Percentiles rank a stretch among this genome's conserved stretches.
Conservation (phyloP, 2,888 invertebrate genomes). For the Morinoia aosen region DNA sequence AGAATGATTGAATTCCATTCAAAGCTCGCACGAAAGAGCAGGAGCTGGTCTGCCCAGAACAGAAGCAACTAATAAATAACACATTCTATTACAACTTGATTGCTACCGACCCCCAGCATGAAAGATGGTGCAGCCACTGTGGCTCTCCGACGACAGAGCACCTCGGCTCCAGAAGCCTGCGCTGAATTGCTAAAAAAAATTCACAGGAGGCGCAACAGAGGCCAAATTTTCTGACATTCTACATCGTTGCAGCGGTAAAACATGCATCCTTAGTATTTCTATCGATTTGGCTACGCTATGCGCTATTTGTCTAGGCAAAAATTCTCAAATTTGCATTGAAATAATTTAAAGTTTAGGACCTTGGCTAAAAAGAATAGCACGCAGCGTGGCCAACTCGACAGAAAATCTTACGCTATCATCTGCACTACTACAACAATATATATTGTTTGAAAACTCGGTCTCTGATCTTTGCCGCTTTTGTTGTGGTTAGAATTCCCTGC, state of each 20-base stretch:
- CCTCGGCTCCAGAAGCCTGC: not conserved
- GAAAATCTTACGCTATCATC: too few relatives aligned
- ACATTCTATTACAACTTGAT: constrained; percentile 41
- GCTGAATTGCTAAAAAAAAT: not conserved
- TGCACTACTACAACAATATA: too few relatives aligned
- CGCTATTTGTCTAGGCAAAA: too few relatives aligned
- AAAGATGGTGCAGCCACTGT: not conserved
- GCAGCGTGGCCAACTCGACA: too few relatives aligned
- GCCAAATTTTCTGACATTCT: too few relatives aligned
- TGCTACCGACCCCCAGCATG: constrained; percentile 14
- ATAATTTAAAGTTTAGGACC: too few relatives aligned
- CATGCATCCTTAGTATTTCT: too few relatives aligned
- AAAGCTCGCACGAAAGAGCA: not conserved
- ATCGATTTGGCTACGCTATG: too few relatives aligned
- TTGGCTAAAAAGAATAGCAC: too few relatives aligned
- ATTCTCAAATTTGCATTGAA: too few relatives aligned
- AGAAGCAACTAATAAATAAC: constrained; percentile 39
- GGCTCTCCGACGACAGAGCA: not conserved
- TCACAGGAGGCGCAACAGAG: not conserved
- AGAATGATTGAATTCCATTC: not conserved
- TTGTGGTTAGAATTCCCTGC: not conserved
- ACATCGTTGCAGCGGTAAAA: too few relatives aligned
- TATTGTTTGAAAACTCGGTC: too few relatives aligned
- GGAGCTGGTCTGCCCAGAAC: not conserved
- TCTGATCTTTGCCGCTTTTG: not conserved